Evolutionary conservation across 2,888 invertebrate species (phyloP), one percentile per base, ranked within the genome.

Genomic region (Drosophila paramelanica): DNA sequence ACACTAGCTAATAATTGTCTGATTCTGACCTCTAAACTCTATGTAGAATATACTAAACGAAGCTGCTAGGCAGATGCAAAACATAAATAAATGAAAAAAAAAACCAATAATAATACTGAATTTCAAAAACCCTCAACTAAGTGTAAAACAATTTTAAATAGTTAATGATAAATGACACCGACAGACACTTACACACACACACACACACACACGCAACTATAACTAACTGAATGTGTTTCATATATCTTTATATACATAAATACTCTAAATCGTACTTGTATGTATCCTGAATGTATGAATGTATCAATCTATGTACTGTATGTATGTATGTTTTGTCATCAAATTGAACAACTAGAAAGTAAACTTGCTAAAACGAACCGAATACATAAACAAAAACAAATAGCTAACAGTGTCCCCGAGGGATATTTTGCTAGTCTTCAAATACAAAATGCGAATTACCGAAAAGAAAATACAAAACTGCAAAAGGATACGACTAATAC

Each of bases 311-410:
- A 61, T 67, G 13, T 53, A 11, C 47, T 72, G 50, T 80, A 51
- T 80, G 58, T 53, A 69, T 78, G 69, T 79, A 66, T 88, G 72
- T 84, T 84, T 72, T 81, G 81, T 84, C 88, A 73, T 79, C 77
- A 71, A 76, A 76, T 76, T 78, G 73, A 76, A 50, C 67, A 56
- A 66, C 67, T 45, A 51, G 49, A 55, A 58, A 42, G 52, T 27
- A 52, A 42, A 33, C 33, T 58, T 64, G 43, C 46, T 42, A 55
- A 59, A 60, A 57, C 62, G 55, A 58, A 60, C 55, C 56, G 45
- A 65, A 52, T 27, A 41, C 43, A 57, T 49, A 43, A 43, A 36
- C 50, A 64, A 64, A 52, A 65, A 27, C 62, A 64, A 64, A 64
- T 50, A 64, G 36, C 42, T 41, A 49, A 39, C 31, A 58, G 61